Conservation (phyloP, 2,888 invertebrate genomes). For the Drosophila mercatorum region DNA sequence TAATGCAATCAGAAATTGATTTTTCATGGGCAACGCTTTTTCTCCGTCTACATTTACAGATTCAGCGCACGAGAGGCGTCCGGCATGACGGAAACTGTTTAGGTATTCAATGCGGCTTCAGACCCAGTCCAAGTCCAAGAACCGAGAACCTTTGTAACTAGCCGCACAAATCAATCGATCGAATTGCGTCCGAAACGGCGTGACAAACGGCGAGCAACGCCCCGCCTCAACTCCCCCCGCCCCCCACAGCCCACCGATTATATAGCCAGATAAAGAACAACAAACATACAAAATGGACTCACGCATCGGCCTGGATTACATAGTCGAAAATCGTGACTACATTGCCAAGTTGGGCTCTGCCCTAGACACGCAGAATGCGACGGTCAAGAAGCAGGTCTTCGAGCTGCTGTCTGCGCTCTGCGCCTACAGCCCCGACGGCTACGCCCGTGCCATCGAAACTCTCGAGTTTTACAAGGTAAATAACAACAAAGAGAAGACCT, state of each 20-base stretch:
- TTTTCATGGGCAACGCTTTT: slow-evolving; percentile 49
- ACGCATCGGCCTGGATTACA: slow-evolving; percentile 96
- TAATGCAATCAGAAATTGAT: slow-evolving; percentile 54
- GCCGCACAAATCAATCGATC: slow-evolving; percentile 64
- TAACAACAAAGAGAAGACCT: neutral
- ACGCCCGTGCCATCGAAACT: slow-evolving; percentile 93
- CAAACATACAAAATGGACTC: slow-evolving; percentile 90
- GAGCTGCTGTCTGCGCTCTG: slow-evolving; percentile 97
- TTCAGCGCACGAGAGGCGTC: slow-evolving; percentile 64
- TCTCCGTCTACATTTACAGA: slow-evolving; percentile 51
- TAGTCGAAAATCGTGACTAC: slow-evolving; percentile 97
- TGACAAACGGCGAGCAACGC: slow-evolving; percentile 32
- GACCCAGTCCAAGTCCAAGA: slow-evolving; percentile 43
- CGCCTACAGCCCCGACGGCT: slow-evolving; percentile 96
- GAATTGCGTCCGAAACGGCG: slow-evolving; percentile 46
- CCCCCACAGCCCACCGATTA: slow-evolving; percentile 26
- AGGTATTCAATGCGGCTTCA: slow-evolving; percentile 63
- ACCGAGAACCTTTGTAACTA: slow-evolving; percentile 60
- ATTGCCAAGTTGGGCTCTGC: slow-evolving; percentile 96
- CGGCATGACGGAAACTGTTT: slow-evolving; percentile 72
- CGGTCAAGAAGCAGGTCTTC: slow-evolving; percentile 98
- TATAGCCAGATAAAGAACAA: slow-evolving; percentile 39
- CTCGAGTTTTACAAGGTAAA: slow-evolving; percentile 96
- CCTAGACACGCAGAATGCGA: slow-evolving; percentile 94
- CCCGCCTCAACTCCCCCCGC: slow-evolving; percentile 9